These are phyloP conservation scores for Anas platyrhynchos DNA, from an alignment of 2,113 vertebrate species.

Conservation along the genomic window DNA sequence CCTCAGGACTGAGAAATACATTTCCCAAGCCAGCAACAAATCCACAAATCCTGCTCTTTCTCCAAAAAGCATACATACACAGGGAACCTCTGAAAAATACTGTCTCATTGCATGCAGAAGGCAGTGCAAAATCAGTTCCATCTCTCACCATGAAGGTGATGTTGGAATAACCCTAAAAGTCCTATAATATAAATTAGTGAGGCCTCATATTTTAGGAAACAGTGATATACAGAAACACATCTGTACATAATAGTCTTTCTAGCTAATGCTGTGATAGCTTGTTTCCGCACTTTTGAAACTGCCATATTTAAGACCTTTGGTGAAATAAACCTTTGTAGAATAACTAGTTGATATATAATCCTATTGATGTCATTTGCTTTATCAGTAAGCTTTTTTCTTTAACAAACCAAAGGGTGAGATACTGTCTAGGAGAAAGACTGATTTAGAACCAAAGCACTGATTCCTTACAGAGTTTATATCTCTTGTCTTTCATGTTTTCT, in stretches of 20 bases:
- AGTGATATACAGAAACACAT: not conserved
- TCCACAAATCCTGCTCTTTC: not conserved
- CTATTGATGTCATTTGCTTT: not conserved
- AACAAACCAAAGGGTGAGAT: not conserved
- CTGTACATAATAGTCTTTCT: not conserved
- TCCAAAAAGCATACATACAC: not conserved
- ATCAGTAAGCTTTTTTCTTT: not conserved
- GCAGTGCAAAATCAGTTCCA: not conserved
- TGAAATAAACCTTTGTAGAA: not conserved
- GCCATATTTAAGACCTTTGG: not conserved
- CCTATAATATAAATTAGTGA: not conserved
- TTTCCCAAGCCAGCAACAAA: not conserved
- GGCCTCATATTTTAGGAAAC: not conserved
- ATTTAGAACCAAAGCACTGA: not conserved
- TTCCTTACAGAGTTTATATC: not conserved
- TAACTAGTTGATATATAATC: constrained; percentile 8
- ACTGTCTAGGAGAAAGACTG: constrained; percentile 24
- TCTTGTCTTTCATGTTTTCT: constrained; percentile 11
- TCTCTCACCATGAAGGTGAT: not conserved
- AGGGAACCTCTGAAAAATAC: not conserved
- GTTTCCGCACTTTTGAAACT: not conserved
- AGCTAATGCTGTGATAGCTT: not conserved
- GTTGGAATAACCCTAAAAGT: not conserved
- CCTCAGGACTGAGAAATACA: not conserved
- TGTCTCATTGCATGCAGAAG: not conserved